Conservation (phyloP, 2,113 vertebrate species). For the Andinoacara biseriatus region DNA sequence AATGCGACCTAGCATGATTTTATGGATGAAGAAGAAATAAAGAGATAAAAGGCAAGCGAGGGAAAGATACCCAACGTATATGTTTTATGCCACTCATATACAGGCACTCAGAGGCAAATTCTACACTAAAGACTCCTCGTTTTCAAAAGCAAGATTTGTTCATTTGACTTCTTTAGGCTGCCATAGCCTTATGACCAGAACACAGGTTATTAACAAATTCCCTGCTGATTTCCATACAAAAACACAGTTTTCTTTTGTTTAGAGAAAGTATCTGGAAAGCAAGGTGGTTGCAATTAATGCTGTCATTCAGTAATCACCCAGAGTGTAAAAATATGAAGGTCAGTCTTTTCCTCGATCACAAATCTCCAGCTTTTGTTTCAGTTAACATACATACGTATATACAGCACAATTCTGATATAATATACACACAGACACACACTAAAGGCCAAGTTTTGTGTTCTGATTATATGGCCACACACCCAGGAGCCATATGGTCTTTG, state of each 20-base stretch:
- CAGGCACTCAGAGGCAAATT: slow-evolving; percentile 5
- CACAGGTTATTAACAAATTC: background rate
- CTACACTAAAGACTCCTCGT: slow-evolving; percentile 15
- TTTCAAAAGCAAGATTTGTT: slow-evolving; percentile 47
- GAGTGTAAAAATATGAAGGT: background rate
- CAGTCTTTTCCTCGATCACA: background rate
- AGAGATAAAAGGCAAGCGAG: background rate
- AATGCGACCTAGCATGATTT: slow-evolving; percentile 19
- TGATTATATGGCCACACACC: slow-evolving; percentile 45
- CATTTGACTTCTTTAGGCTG: slow-evolving; percentile 21
- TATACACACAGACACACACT: background rate
- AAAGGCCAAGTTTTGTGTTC: slow-evolving; percentile 14
- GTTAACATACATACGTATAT: background rate
- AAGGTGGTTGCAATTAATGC: background rate
- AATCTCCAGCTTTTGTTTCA: slow-evolving; percentile 20
- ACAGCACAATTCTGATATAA: background rate
- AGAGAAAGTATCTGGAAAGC: background rate
- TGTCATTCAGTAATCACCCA: background rate
- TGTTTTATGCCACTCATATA: slow-evolving; percentile 30
- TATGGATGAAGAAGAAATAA: slow-evolving; percentile 1
- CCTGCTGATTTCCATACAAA: background rate
- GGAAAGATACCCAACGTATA: background rate
- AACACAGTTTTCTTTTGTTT: slow-evolving; percentile 1
- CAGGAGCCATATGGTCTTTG: slow-evolving; percentile 62
- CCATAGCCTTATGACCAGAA: no score